Base-by-base conservation (phyloP, 2,113 vertebrate species). In the Brachyhypopomus gauderio region DNA sequence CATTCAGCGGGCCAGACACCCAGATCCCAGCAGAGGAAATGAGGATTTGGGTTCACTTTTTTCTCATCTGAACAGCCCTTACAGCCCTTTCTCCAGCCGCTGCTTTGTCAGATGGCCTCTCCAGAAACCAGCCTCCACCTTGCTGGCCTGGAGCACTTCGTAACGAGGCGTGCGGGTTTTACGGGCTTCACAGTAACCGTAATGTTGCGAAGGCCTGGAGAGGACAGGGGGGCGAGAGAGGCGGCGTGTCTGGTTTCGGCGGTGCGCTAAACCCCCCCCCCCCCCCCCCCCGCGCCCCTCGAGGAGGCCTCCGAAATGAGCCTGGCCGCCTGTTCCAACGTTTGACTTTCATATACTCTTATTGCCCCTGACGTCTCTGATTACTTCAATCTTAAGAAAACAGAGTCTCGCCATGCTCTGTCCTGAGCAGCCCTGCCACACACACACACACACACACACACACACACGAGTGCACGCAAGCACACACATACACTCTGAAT, bases 1-100 rank as follows among this genome's bases (percentile, higher is more conserved):
- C 82, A 89, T 89, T 87, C 90, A 82, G 90, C 82, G 85, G 86
- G 78, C 89, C 91, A 91, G 89, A 89, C 81, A 41, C 83, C 80
- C 63, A 72, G 80, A 78, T 78, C 80, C 75, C 52, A 55, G 34
- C 62, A 27, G 27, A 81, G 80, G 86, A 82, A 82, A 85, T 71
- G 88, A 85, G 86, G 79, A 41, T 77, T 87, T 88, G 89, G 88
- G 79, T 71, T 84, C 79, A 81, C 89, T 80, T 89, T 86, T 87
- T 85, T 88, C 45, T 66, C 78, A 82, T 85, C 82, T 72, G 83
- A 79, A 77, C 80, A 72, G 62, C 41, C 75, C 62, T 6, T 82
- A 85, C 83, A 73, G 86, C 22, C 87, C 85, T 88, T 81, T 82
- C 83, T 63, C 45, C 85, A 80, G 87, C 77, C 82, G 83, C 88